Conservation (phyloP, 1,140 invertebrate species). For the Heliconius himera region DNA sequence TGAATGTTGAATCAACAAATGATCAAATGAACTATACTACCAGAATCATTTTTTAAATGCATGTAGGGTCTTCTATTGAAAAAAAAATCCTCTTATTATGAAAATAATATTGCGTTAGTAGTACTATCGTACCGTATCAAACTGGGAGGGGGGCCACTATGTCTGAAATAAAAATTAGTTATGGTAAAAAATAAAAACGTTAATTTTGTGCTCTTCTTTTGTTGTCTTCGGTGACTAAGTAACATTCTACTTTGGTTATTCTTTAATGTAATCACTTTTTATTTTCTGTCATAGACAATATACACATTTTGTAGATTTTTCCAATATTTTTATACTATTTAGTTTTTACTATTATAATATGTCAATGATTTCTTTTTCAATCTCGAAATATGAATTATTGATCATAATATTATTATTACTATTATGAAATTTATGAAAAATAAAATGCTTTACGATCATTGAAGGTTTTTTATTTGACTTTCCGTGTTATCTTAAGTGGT, state of each 20-base stretch:
- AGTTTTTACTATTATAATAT: slow-evolving; percentile 4
- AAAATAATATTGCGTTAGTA: too few species aligned
- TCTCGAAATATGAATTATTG: neutral
- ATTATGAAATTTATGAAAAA: slow-evolving; percentile 1
- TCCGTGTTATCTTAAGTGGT: neutral
- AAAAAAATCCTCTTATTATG: too few species aligned
- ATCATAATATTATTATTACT: neutral
- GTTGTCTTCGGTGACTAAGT: neutral
- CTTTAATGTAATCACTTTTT: neutral
- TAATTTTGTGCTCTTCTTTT: neutral
- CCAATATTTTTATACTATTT: neutral
- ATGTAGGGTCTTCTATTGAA: too few species aligned
- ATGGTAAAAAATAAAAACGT: neutral
- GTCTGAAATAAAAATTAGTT: too few species aligned
- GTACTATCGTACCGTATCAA: too few species aligned
- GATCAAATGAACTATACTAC: too few species aligned
- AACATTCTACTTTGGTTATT: neutral
- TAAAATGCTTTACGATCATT: slow-evolving; percentile 9
- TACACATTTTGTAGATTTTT: neutral
- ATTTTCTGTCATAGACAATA: neutral
- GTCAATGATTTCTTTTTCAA: neutral
- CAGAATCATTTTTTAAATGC: too few species aligned
- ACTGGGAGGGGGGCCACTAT: too few species aligned
- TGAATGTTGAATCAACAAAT: too few species aligned
- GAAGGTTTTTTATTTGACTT: neutral